Conservation (phyloP, 2,797 vertebrate species). For the Pseudochromis fuscus region DNA sequence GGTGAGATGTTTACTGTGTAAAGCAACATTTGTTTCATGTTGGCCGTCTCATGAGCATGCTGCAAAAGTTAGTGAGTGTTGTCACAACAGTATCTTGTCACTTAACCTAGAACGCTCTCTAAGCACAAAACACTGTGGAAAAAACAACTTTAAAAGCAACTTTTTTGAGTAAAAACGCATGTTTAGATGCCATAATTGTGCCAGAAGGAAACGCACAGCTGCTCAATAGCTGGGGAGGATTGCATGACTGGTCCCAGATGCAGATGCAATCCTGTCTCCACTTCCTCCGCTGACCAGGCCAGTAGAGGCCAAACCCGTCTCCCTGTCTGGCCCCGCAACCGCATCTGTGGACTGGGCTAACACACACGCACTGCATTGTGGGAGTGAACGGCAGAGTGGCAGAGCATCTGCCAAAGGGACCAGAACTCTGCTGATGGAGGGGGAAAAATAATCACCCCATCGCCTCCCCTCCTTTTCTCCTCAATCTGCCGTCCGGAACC, state of each 20-base stretch:
- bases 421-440: conserved; percentile 78
- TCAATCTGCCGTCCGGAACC: conserved; percentile 52
- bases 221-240: conserved; percentile 14
- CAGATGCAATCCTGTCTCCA: conserved; percentile 39
- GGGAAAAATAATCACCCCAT: conserved; percentile 36
- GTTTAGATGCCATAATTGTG: conserved; percentile 22
- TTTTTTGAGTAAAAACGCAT: conserved; percentile 12
- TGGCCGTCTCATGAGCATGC: conserved; percentile 38
- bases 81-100: conserved; percentile 30
- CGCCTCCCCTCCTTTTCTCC: conserved; percentile 11
- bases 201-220: conserved; percentile 19
- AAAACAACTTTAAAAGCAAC: conserved; percentile 1
- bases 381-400: conserved; percentile 55
- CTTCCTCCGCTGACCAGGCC: conserved; percentile 48
- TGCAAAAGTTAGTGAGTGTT: conserved; percentile 15
- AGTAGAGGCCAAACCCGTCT: conserved; percentile 56
- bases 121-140: conserved; percentile 2
- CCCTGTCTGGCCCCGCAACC: conserved; percentile 70
- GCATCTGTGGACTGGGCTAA: conserved; percentile 63
- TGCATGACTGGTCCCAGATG: conserved; percentile 39
- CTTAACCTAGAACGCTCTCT: conserved; percentile 5
- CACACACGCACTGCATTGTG: conserved; percentile 47
- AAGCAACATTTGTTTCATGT: conserved; percentile 44
- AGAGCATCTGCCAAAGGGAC: conserved; percentile 67
- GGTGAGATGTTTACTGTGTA: conserved; percentile 36